Percentiles rank a stretch among this genome's conserved stretches.
Conservation (phyloP, 2,113 vertebrate species). For the Pitta sordida region DNA sequence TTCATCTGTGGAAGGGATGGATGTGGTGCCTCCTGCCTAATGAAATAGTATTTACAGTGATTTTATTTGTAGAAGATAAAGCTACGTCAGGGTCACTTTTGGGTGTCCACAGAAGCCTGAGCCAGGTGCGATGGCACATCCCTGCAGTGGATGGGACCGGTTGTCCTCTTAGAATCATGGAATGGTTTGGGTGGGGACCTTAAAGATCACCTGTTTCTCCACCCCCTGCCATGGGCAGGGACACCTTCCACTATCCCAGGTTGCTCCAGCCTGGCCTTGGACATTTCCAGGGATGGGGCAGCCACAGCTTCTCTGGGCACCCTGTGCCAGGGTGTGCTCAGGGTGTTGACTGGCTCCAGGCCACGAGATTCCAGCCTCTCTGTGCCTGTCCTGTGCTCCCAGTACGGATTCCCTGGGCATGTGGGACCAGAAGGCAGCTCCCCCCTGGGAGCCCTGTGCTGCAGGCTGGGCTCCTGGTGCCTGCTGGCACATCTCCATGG, state of each 20-base stretch:
- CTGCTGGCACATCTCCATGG: rapidly evolving
- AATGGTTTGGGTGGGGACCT: background rate
- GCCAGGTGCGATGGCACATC: background rate
- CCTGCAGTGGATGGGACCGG: background rate
- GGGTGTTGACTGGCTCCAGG: background rate
- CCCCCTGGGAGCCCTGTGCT: background rate
- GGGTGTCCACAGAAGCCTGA: background rate
- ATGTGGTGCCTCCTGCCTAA: background rate
- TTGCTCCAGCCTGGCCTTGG: background rate
- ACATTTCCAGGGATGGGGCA: background rate
- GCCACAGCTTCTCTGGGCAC: background rate
- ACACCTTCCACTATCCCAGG: background rate
- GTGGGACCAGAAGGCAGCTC: background rate
- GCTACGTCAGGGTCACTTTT: background rate
- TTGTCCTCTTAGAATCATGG: background rate
- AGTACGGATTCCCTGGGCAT: rapidly evolving
- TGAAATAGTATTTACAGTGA: background rate
- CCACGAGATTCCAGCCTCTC: background rate
- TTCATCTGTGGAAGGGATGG: background rate
- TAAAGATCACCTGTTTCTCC: background rate
- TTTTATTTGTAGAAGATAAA: background rate
- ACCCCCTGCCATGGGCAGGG: background rate
- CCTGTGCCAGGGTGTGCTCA: background rate
- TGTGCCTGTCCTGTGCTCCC: rapidly evolving
- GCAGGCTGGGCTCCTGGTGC: background rate